Evolutionary conservation across 2,797 vertebrate species (phyloP).

Genomic region (Leptatherina wallacei): DNA sequence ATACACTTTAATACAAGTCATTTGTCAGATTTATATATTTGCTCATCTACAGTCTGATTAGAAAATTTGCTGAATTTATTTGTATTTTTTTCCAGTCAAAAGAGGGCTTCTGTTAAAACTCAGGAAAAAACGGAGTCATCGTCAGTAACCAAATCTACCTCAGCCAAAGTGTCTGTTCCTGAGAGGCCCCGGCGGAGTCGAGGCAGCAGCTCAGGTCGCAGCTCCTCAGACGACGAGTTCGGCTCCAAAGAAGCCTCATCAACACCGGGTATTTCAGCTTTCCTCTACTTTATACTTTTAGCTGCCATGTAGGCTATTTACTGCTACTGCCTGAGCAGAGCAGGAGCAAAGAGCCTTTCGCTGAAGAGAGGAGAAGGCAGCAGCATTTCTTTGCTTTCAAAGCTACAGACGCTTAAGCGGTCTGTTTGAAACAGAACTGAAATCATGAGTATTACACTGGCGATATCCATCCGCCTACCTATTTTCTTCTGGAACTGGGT

Average conservation of each 20-base stretch:
- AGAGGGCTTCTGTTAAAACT: slow-evolving; percentile 86
- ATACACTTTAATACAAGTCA: no score
- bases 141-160: slow-evolving; percentile 88
- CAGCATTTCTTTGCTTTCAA: not conserved
- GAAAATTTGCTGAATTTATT: slow-evolving; percentile 2
- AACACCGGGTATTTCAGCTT: slow-evolving; percentile 80
- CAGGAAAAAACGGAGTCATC: slow-evolving; percentile 84
- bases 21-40: not conserved
- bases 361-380: not conserved
- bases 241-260: slow-evolving; percentile 83
- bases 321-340: not conserved
- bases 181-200: slow-evolving; percentile 76
- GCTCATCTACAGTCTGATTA: not conserved
- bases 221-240: slow-evolving; percentile 83
- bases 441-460: not conserved
- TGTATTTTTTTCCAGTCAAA: slow-evolving; percentile 73
- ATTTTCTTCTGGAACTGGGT: not conserved
- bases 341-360: not conserved
- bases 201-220: slow-evolving; percentile 79
- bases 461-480: not conserved
- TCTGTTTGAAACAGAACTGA: not conserved
- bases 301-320: not conserved
- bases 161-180: slow-evolving; percentile 83
- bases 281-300: not conserved
- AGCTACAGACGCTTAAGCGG: not conserved